Conservation (phyloP, 2,797 vertebrate species). For the Chiloscyllium punctatum region DNA sequence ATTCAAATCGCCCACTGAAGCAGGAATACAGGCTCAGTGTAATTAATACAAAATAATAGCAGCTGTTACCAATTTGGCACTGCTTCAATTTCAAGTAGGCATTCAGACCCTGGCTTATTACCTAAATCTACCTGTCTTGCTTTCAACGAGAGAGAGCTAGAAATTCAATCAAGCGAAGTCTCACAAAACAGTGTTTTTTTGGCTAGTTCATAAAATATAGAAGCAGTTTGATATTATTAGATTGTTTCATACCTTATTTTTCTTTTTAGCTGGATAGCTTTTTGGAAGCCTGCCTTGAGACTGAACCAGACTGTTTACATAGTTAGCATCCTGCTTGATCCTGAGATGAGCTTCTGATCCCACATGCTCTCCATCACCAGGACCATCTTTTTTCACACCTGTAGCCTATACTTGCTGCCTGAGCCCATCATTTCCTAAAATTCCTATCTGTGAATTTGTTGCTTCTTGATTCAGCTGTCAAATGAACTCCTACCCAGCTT, state of each 20-base stretch:
- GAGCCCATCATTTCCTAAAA: not conserved
- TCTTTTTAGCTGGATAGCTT: not conserved
- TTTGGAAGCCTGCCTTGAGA: not conserved
- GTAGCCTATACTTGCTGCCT: not conserved
- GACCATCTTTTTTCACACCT: not conserved
- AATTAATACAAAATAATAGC: not conserved
- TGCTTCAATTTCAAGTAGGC: not conserved
- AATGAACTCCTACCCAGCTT: not conserved
- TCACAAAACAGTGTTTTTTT: not conserved
- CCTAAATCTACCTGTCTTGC: not conserved
- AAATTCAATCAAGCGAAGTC: not conserved
- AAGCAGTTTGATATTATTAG: not conserved
- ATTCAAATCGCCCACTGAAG: not conserved
- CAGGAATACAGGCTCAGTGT: not conserved
- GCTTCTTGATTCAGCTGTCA: not conserved
- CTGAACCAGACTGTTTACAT: not conserved
- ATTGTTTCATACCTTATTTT: conserved; percentile 1
- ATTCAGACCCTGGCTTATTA: not conserved
- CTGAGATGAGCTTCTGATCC: not conserved
- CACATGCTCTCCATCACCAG: not conserved
- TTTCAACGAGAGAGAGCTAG: not conserved
- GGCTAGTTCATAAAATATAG: not conserved
- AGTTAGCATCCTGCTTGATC: not conserved
- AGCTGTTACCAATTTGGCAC: not conserved
- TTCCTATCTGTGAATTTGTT: not conserved